Base-by-base conservation (phyloP, 2,888 invertebrate genomes). In the Xylophagus ater region DNA sequence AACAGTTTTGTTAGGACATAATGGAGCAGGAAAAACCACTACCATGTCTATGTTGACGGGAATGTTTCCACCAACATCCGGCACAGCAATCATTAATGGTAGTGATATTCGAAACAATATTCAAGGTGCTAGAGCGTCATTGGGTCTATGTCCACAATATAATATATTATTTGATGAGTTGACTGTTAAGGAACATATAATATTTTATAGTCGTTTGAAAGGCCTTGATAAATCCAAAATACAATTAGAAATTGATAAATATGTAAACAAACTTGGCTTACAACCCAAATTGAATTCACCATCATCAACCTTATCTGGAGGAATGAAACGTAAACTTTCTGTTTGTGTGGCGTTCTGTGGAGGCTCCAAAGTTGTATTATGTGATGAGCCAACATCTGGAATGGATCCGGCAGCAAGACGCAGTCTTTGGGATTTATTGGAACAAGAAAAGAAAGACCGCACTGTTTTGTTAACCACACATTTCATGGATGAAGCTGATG, bases 401-500 rank as follows among this genome's bases (percentile, higher is more conserved):
- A 79, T 85, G 75, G 88, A 88, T 63, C 88, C 88, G 0, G 76
- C 85, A 12, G 84, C 87, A 0, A 67, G 88, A 36, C 68, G 88
- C 36, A 80, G 79, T n/a, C 70, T 88, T 1, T 90, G 90, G 89
- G 81, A 87, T 50, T 64, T 90, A 14, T 60, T 90, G 45, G 78
- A 81, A 58, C 67, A 67, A 47, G 76, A 83, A 51, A 81, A 84
- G 53, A 65, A 66, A 48, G 82, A 78, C 18, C 72, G 87, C 7
- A 82, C 87, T 0, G 73, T 90, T 55, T 70, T 90, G 30, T 65
- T 90, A 43, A 83, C 87, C 1, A 86, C 86, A 0, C 85, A 89
- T 60, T 87, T 85, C 57, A 89, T 89, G 88, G 89, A 89, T 53
- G 89, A 90, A 63, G 89, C 89, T 2, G 89, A 90, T 61, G 69